phyloP scores from a whole-genome alignment of 2,113 vertebrate genomes.

The Dromiciops gliroides region DNA sequence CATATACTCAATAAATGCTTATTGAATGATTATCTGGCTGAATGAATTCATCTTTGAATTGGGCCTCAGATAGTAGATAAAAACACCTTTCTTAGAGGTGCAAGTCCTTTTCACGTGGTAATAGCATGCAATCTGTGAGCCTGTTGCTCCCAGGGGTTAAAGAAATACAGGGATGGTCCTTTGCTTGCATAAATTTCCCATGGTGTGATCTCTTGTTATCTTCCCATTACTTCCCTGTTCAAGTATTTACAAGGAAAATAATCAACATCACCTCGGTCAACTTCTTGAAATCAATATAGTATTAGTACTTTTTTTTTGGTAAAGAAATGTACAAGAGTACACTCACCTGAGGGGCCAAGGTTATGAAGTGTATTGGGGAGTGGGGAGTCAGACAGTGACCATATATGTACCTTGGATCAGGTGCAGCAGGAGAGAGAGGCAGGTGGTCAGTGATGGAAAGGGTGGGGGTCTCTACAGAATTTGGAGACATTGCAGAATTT shows the following conservation, averaged over 20 bases:
- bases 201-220: not conserved
- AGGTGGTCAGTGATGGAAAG: not conserved
- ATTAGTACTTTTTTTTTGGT: not conserved
- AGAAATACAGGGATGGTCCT: not conserved
- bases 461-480: not conserved
- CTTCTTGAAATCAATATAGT: not conserved
- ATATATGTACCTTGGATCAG: not conserved
- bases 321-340: not conserved
- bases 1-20: not conserved
- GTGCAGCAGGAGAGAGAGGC: not conserved
- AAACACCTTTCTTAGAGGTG: not conserved
- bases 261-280: not conserved
- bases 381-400: not conserved
- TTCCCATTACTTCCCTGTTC: not conserved
- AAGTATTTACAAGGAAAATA: not conserved
- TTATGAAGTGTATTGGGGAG: not conserved
- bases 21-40: not conserved
- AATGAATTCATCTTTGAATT: not conserved
- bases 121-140: not conserved
- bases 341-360: not conserved
- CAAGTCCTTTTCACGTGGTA: not conserved
- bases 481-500: not conserved
- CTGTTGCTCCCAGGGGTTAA: not conserved
- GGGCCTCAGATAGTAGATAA: not conserved
- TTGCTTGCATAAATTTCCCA: not conserved